These are phyloP conservation scores for Sebastes fasciatus DNA, from an alignment of 2,113 vertebrate species.

Conservation along the genomic window DNA sequence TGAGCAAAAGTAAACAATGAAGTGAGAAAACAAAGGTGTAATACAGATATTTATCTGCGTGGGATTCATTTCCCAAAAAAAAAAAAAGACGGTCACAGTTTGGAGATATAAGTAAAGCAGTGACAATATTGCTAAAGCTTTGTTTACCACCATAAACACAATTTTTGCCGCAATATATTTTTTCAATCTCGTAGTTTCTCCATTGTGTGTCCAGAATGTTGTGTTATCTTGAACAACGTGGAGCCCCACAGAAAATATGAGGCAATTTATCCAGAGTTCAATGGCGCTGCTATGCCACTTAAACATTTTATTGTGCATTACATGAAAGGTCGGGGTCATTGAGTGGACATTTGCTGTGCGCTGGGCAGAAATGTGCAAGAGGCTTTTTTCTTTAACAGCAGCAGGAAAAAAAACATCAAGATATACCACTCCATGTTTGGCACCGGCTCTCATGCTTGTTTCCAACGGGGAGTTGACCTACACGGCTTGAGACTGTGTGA, in stretches of 20 bases:
- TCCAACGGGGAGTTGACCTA: conserved; percentile 50
- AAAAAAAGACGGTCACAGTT: conserved; percentile 6
- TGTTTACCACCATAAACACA: conserved; percentile 18
- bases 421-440: conserved; percentile 46
- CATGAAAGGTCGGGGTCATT: conserved; percentile 73
- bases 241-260: conserved; percentile 41
- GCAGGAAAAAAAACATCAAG: conserved; percentile 26
- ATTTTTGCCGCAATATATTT: background rate
- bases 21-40: conserved; percentile 18
- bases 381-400: conserved; percentile 27
- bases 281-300: conserved; percentile 74
- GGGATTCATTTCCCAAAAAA: conserved; percentile 16
- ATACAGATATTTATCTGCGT: conserved; percentile 6
- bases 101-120: conserved; percentile 16
- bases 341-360: conserved; percentile 57
- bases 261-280: conserved; percentile 70
- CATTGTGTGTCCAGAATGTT: conserved; percentile 4
- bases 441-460: conserved; percentile 18
- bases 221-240: conserved; percentile 27
- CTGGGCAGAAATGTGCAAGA: conserved; percentile 53
- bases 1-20: conserved; percentile 21
- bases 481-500: conserved; percentile 23
- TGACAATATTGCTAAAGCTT: conserved; percentile 5
- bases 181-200: conserved; percentile 24
- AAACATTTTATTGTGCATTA: conserved; percentile 76